A percentile compares a stretch with the other conserved stretches of the same genome.
These are phyloP conservation scores for Drosophila mayri DNA, from an alignment of 1,140 invertebrate genomes.

Conservation along the genomic window DNA sequence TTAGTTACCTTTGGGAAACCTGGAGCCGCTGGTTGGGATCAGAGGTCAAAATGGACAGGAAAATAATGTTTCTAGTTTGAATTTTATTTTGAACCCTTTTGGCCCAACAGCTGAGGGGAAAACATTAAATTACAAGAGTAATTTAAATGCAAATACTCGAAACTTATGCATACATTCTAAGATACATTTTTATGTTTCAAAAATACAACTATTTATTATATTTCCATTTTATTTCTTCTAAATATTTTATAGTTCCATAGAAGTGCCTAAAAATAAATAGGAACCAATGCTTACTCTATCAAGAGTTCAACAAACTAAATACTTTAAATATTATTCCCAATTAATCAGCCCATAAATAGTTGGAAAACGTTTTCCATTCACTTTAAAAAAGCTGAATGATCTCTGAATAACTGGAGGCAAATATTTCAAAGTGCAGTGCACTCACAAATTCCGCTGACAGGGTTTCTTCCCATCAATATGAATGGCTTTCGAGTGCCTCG, in stretches of 20 bases:
- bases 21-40: constrained; percentile 24
- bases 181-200: no score
- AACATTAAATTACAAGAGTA: background rate
- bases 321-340: background rate
- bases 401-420: constrained; percentile 14
- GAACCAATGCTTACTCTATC: background rate
- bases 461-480: constrained; percentile 68
- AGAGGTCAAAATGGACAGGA: constrained; percentile 43
- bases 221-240: background rate
- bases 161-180: no score
- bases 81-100: constrained; percentile 1
- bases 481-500: constrained; percentile 32
- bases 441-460: constrained; percentile 9
- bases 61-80: constrained; percentile 2
- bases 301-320: background rate
- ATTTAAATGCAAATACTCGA: background rate
- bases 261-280: background rate
- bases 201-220: no score
- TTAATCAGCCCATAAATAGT: constrained; percentile 11
- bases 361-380: constrained; percentile 5
- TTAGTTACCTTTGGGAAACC: constrained; percentile 59
- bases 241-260: background rate
- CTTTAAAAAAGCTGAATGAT: constrained; percentile 29
- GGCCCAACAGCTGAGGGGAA: background rate
- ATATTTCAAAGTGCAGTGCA: constrained; percentile 40